Base-by-base conservation (phyloP, 2,113 vertebrate species). In the Urocynchramus pylzowi region DNA sequence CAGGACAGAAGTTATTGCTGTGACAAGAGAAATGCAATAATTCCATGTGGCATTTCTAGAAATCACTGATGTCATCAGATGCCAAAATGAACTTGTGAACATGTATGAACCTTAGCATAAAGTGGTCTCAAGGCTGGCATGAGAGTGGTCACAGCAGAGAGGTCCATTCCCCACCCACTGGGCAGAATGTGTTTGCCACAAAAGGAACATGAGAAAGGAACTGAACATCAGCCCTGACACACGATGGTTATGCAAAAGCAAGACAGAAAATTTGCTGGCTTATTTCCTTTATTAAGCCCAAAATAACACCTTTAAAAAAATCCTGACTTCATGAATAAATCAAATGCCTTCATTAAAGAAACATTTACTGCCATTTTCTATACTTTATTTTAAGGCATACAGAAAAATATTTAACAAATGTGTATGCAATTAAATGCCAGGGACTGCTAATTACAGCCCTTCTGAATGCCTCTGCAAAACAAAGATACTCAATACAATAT, bases 311-410 rank as follows among this genome's bases (percentile, higher is more conserved):
- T 94, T 87, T 89, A 64, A 84, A 95, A 96, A 95, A 97, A 91
- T 56, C 91, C 86, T 92, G 85, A 64, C 88, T 91, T 96, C 59
- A 61, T 96, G 85, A 96, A 94, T 93, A 95, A 96, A 96, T 93
- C 92, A 88, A 95, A 68, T 94, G 61, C 94, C 85, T 95, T 95
- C 86, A 96, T 95, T 87, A 94, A 95, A 93, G 89, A 97, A 97
- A 97, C 84, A 57, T 73, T 90, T 81, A 91, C 90, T 93, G 87
- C 63, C 83, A 89, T 95, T 95, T 97, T 96, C 95, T 94, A 96
- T 79, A 96, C 91, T 97, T 97, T 97, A 97, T 97, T 97, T 96
- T 95, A 95, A 93, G 95, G 87, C 91, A 96, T 96, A 97, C 92
- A 97, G 84, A 96, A 96, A 97, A 95, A 93, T 96, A 97, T 93